Percentiles rank a stretch among this genome's conserved stretches.
These are phyloP conservation scores for Aphelocoma californica DNA, from an alignment of 2,797 vertebrate species.

Conservation along the genomic window DNA sequence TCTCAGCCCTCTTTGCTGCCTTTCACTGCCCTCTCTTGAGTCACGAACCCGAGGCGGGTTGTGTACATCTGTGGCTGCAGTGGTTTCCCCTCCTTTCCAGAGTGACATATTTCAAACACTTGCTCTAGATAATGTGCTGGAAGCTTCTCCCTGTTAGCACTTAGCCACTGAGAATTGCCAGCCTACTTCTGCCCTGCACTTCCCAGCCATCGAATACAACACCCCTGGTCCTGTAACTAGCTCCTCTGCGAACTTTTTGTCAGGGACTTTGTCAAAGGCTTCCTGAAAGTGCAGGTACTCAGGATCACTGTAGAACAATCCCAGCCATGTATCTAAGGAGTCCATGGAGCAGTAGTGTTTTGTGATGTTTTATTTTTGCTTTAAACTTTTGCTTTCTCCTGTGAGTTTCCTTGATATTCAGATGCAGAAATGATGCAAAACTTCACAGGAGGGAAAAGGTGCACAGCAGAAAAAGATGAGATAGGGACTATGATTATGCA, in stretches of 20 bases:
- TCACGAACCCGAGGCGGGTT: neutral
- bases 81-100: conserved; percentile 25
- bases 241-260: neutral
- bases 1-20: neutral
- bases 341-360: neutral
- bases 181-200: neutral
- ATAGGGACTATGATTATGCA: conserved; percentile 48
- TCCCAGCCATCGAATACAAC: neutral
- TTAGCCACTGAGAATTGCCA: neutral
- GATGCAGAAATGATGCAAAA: conserved; percentile 13
- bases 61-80: neutral
- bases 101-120: neutral
- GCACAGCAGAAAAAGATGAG: conserved; percentile 48
- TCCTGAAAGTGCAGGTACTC: neutral
- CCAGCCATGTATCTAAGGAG: neutral
- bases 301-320: neutral
- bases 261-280: neutral
- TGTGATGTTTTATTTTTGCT: neutral
- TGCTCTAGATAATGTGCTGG: neutral
- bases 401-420: neutral
- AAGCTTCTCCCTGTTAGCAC: neutral
- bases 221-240: neutral
- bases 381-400: neutral
- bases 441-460: conserved; percentile 11
- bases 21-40: neutral